Percentiles rank a stretch among this genome's conserved stretches.
phyloP scores from a whole-genome alignment of 2,797 vertebrate genomes.

The Amblyraja radiata region DNA sequence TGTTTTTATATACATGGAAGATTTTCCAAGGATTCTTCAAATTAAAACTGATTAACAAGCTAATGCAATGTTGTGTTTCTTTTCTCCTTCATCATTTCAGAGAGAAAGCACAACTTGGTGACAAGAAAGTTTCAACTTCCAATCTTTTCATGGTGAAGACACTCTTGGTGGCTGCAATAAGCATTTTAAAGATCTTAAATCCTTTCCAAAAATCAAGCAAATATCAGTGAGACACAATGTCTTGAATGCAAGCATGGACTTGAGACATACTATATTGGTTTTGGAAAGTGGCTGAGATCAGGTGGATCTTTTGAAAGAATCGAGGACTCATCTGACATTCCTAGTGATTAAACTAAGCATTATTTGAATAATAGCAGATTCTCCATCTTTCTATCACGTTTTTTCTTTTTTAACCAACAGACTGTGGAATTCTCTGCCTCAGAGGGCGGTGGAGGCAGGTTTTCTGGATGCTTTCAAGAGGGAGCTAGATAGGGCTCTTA shows the following conservation, averaged over 20 bases:
- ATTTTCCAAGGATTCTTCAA: background rate
- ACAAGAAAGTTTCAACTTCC: background rate
- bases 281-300: background rate
- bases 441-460: too few species aligned
- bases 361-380: background rate
- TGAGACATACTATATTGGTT: background rate
- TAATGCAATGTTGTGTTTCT: background rate
- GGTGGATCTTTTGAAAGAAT: background rate
- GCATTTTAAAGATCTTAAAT: background rate
- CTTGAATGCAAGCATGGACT: background rate
- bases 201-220: background rate
- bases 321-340: background rate
- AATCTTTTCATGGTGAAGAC: background rate
- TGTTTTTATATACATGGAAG: background rate
- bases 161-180: background rate
- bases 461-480: too few species aligned
- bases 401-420: background rate
- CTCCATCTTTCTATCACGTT: background rate
- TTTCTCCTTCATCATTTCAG: background rate
- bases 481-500: too few species aligned
- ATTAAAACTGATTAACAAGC: background rate
- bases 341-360: background rate
- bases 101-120: too few species aligned
- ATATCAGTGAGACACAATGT: background rate
- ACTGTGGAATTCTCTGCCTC: too few species aligned